These are phyloP conservation scores for Acipenser oxyrinchus DNA, from an alignment of 2,797 vertebrate species.

Conservation along the genomic window DNA sequence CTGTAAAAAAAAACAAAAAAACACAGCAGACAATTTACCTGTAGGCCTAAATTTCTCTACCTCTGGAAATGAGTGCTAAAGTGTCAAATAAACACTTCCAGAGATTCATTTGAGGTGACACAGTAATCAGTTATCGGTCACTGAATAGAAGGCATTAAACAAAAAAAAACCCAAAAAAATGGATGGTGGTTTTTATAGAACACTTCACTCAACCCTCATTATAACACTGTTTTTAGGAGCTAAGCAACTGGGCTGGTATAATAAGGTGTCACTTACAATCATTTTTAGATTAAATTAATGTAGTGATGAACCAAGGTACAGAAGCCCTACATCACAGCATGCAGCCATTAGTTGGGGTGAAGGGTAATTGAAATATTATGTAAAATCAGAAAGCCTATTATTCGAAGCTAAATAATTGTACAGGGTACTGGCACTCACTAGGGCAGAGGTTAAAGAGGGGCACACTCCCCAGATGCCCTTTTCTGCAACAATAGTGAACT, in stretches of 20 bases:
- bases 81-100: too few species aligned
- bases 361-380: slow-evolving; percentile 36
- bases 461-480: not conserved
- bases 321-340: slow-evolving; percentile 15
- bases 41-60: too few species aligned
- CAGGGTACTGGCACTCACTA: slow-evolving; percentile 6
- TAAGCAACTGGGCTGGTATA: slow-evolving; percentile 20
- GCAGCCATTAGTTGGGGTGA: slow-evolving; percentile 22
- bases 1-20: too few species aligned
- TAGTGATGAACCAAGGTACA: slow-evolving; percentile 17
- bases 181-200: slow-evolving; percentile 12
- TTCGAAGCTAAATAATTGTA: slow-evolving; percentile 13
- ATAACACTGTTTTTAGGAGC: slow-evolving; percentile 22
- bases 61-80: too few species aligned
- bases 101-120: not conserved
- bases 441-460: not conserved
- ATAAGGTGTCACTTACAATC: slow-evolving; percentile 30
- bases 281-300: slow-evolving; percentile 20
- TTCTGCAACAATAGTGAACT: too few species aligned
- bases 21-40: too few species aligned
- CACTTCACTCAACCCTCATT: slow-evolving; percentile 10
- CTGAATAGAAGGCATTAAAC: not conserved
- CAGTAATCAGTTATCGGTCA: not conserved
- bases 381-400: slow-evolving; percentile 26
- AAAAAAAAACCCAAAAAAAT: not conserved